A percentile compares a stretch with the other conserved stretches of the same genome.
Evolutionary conservation across 2,797 vertebrate species (phyloP).

Genomic region (Peromyscus melanophrys): DNA sequence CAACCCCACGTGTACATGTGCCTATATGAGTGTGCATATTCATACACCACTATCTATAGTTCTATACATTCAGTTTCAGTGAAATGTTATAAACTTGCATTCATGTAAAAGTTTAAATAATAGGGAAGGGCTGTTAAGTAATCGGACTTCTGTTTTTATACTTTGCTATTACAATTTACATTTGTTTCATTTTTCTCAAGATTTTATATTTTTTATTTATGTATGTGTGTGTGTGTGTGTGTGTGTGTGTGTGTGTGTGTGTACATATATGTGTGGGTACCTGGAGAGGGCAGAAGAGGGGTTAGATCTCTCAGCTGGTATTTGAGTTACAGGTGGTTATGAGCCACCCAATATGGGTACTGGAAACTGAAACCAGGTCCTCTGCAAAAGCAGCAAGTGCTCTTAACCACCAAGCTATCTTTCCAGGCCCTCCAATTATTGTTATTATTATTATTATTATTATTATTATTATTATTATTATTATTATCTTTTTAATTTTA

Average conservation of each 20-base stretch:
- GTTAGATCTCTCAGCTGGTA: background rate
- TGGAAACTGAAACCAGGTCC: background rate
- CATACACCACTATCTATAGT: background rate
- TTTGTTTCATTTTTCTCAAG: background rate
- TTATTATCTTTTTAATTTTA: background rate
- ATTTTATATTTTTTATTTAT: background rate
- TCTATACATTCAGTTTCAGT: background rate
- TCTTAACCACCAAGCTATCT: background rate
- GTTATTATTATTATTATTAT: background rate
- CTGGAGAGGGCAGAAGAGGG: background rate
- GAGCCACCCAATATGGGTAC: background rate
- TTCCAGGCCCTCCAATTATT: background rate
- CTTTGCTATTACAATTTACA: background rate
- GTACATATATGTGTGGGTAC: background rate
- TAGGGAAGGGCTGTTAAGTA: background rate
- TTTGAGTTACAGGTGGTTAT: background rate
- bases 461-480: background rate
- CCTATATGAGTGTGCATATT: background rate
- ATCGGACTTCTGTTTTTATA: background rate
- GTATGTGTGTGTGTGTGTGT: background rate
- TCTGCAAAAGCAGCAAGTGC: background rate
- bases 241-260: background rate
- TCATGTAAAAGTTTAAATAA: background rate
- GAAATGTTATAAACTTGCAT: background rate
- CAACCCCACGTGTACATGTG: background rate